Base-by-base conservation (phyloP, 2,797 vertebrate species). In the Pelobates cultripes region DNA sequence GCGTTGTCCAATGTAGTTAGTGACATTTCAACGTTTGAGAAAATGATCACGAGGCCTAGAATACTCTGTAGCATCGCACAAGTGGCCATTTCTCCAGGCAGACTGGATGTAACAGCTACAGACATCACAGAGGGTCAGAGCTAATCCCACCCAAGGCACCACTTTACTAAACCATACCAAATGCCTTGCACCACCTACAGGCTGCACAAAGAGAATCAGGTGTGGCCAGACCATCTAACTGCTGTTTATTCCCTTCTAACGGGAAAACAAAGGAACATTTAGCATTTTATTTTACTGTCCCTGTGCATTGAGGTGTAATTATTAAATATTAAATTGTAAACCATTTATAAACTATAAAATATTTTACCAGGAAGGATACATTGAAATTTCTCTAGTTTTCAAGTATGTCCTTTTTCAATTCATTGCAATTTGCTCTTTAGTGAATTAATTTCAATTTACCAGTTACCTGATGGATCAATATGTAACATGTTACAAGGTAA, bases 201-300 rank as follows among this genome's bases (percentile, higher is more conserved):
- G 61, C 61, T 64, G n/a, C n/a, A 10, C 7, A 10, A 55, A 69
- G 40, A 41, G 45, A 68, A 67, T 44, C 74, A 77, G 80, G 69
- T 72, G 80, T 66, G 80, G 45, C 69, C 74, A 12, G n/a, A n/a
- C 74, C 64, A 67, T 12, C 73, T 45, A 41, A 68, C 41, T 68
- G 2, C 51, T 47, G 45, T 47, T 47, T 47, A 47, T 47, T 10
- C 45, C 9, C 5, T 47, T 5, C 5, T 4, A 57, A 57, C 1
- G 3, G 13, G 55, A 10, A 57, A 15, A 12, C 1, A 57, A 57
- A 57, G 55, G 3, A 12, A 14, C 13, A 7, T 57, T 57, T 14
- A 3, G 3, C 14, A 10, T 57, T 57, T 57, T 57, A 7, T 57
- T 57, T 57, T 57, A 57, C 13, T 28, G 28, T 28, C 47, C 10